A percentile compares a stretch with the other conserved stretches of the same genome.
Evolutionary conservation across 2,888 invertebrate species (phyloP).

Genomic region (Heliconius sara): DNA sequence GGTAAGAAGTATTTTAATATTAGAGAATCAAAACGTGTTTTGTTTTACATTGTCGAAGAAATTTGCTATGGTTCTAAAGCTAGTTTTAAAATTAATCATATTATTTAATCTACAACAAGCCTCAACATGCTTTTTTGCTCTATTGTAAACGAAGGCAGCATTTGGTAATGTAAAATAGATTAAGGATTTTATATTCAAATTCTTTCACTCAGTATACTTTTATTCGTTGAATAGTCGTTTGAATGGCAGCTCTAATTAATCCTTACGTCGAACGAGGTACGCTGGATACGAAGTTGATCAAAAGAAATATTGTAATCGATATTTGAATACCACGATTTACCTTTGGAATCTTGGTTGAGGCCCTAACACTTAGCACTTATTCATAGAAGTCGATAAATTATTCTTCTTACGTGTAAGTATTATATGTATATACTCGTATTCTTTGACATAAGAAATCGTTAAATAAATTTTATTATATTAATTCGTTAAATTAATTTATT

Average conservation of each 20-base stretch:
- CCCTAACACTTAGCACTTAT: background rate
- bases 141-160: conserved; percentile 29
- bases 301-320: conserved; percentile 79
- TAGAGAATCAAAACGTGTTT: no score
- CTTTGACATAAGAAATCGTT: background rate
- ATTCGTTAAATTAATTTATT: background rate
- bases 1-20: background rate
- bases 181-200: conserved; percentile 43
- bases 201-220: conserved; percentile 40
- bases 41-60: background rate
- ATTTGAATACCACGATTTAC: conserved; percentile 68
- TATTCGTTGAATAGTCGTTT: conserved; percentile 63
- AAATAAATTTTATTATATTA: background rate
- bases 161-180: conserved; percentile 44
- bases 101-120: background rate
- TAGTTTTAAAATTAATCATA: background rate
- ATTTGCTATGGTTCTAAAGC: background rate
- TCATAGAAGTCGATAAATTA: conserved; percentile 1
- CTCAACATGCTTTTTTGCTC: conserved; percentile 3
- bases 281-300: conserved; percentile 64
- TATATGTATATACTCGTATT: background rate
- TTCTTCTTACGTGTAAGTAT: background rate
- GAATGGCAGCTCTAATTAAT: conserved; percentile 77
- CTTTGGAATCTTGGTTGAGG: conserved; percentile 45
- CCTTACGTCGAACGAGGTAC: conserved; percentile 65